Base-by-base conservation (phyloP, 2,888 invertebrate genomes). In the Agonum fuliginosum region DNA sequence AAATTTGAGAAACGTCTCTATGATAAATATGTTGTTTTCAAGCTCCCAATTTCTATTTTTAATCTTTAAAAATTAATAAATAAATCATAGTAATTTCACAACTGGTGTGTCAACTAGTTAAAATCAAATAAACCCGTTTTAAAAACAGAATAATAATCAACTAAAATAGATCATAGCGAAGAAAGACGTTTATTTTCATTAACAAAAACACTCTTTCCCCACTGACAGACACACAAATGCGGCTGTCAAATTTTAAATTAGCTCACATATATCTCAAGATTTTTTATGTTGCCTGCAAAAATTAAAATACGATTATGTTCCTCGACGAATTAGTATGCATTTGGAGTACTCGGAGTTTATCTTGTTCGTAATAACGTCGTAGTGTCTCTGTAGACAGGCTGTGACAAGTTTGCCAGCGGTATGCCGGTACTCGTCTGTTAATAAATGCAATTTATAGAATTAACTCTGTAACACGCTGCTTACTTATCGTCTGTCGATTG, bases 271-370 rank as follows among this genome's bases (percentile, higher is more conserved):
- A 62, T 62, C 62, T 62, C 3, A 5, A 17, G 6, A 34, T 30
- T 34, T 62, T 62, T 62, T 62, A 51, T 51, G 3, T 10, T 10
- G 1, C 8, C n/a, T 8, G 20, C 48, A 48, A 48, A 48, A 48
- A 48, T 48, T 19, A 48, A 48, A 19, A 48, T 12, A 8, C 17
- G 30, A 65, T 65, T 34, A 71, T 69, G 69, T 41, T 48, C 30
- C 14, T 71, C n/a, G 71, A 30, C 71, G 10, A 27, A 71, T 70
- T 70, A 71, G 71, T 71, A 71, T 71, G 71, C 71, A 48, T 71
- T 71, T 46, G 30, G 71, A 19, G 71, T 71, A 17, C 14, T 10
- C n/a, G 4, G 19, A 30, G 48, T 71, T 71, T 71, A 71, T 71
- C 71, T 43, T 71, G 48, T 71, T 17, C 14, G 65, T 65, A 65